Evolutionary conservation across 2,113 vertebrate genomes (phyloP), one percentile per base, ranked within the genome.

Genomic region (Brachypodius melanocephalos): DNA sequence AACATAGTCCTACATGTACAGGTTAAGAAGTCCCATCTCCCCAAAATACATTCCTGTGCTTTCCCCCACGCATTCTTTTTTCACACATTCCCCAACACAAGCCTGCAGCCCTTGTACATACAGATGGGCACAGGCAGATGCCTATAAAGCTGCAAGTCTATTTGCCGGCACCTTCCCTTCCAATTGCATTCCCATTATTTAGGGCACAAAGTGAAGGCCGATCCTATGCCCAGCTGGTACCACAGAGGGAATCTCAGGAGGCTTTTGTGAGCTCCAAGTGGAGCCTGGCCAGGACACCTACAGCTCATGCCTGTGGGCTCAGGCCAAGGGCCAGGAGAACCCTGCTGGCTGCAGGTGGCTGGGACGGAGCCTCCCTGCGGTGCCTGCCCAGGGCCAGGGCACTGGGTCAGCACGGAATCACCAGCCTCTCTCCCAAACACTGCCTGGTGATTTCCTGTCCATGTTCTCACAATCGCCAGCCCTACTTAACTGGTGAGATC

Each of bases 221-320:
- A 77, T 52, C 55, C 85, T 11, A 1, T 8, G 72, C 0, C 32
- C 91, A 73, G 45, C 61, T 22, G 67, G 93, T 79, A 74, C 67
- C 40, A 65, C 58, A 19, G 51, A 66, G 93, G 85, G 43, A 77
- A 59, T 71, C 82, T 80, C 82, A 5, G 85, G 94, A 94, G 89
- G 88, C 82, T 93, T 74, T 88, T 15, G 43, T 13, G 85, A 86
- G 88, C 94, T 94, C 78, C 89, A 71, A 5, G 88, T 84, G 91
- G 91, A 96, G 82, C 68, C 46, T 4, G 57, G 82, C 91, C 96
- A 94, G 94, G 75, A 93, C 91, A 94, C 82, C 91, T 57, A 24
- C 8, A 4, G 93, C 89, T 95, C 69, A 8, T 3, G 52, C 51
- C 59, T 12, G 68, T 21, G 31, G 4, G 77, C 90, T 71, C 5